Conservation (phyloP, 1,140 invertebrate species). For the Meteorus sp. region DNA sequence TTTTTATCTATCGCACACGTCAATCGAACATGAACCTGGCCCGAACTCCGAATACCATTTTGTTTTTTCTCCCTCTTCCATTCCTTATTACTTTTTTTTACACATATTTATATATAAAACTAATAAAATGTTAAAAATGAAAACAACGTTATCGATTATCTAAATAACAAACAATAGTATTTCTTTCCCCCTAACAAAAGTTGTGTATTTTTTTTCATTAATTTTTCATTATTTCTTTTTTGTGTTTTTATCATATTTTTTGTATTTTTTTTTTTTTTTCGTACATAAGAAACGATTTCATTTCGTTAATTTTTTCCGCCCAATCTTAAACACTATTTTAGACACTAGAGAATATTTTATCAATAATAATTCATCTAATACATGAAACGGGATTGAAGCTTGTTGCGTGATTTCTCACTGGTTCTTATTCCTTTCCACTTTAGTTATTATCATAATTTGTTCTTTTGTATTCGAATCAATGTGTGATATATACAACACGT, state of each 20-base stretch:
- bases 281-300: slow-evolving; percentile 9
- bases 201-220: slow-evolving; percentile 31
- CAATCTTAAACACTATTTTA: slow-evolving; percentile 1
- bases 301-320: slow-evolving; percentile 21
- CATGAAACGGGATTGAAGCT: slow-evolving; percentile 24
- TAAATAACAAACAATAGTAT: slow-evolving; percentile 61
- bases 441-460: not conserved
- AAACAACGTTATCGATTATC: slow-evolving; percentile 59
- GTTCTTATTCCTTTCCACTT: slow-evolving; percentile 9
- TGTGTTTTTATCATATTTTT: slow-evolving; percentile 24
- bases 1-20: no score
- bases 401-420: no score
- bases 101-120: slow-evolving; percentile 52
- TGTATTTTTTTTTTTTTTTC: slow-evolving; percentile 13
- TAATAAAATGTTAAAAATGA: slow-evolving; percentile 59
- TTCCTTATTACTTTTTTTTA: no score
- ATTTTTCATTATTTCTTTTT: slow-evolving; percentile 27
- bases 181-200: slow-evolving; percentile 38
- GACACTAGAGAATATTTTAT: no score
- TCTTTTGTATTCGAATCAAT: no score
- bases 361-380: slow-evolving; percentile 32
- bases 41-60: no score
- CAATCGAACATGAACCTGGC: no score
- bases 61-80: no score
- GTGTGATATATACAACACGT: no score